A percentile compares a stretch with the other conserved stretches of the same genome.
These are phyloP conservation scores for Hemicentrotus pulcherrimus DNA, from an alignment of 35 echinoderm and acorn worm genomes.

Conservation along the genomic window DNA sequence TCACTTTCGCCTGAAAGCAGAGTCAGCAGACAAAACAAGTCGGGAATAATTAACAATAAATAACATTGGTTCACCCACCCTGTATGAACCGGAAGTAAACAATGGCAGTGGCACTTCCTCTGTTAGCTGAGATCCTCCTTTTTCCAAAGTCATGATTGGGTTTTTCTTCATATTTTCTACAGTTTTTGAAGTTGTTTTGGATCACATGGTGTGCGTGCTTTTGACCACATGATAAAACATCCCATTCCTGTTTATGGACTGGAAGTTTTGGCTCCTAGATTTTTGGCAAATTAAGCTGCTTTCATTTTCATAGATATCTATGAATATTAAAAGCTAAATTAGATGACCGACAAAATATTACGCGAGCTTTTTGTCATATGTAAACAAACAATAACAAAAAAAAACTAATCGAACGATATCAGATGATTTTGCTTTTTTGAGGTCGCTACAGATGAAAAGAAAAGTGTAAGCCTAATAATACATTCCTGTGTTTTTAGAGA, in stretches of 20 bases:
- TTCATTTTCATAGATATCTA: neutral
- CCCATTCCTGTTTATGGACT: constrained; percentile 26
- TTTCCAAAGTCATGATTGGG: neutral
- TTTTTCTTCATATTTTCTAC: neutral
- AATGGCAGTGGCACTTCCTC: neutral
- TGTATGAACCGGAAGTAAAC: neutral
- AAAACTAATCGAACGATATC: neutral
- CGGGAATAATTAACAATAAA: neutral
- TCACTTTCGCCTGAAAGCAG: neutral
- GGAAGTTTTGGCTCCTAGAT: neutral
- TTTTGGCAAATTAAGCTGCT: neutral
- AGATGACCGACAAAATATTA: neutral
- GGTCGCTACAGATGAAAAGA: neutral
- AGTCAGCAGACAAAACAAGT: neutral
- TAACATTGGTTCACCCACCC: neutral
- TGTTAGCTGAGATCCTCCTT: neutral
- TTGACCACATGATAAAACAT: constrained; percentile 4
- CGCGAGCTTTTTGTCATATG: neutral
- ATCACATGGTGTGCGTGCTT: neutral
- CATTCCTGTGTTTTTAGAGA: no score
- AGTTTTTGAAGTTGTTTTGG: neutral
- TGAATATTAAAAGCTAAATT: neutral
- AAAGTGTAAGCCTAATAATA: neutral
- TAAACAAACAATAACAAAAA: neutral
- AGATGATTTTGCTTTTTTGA: neutral